Base-by-base conservation (phyloP, 2,113 vertebrate genomes). In the Paradoxurus hermaphroditus region DNA sequence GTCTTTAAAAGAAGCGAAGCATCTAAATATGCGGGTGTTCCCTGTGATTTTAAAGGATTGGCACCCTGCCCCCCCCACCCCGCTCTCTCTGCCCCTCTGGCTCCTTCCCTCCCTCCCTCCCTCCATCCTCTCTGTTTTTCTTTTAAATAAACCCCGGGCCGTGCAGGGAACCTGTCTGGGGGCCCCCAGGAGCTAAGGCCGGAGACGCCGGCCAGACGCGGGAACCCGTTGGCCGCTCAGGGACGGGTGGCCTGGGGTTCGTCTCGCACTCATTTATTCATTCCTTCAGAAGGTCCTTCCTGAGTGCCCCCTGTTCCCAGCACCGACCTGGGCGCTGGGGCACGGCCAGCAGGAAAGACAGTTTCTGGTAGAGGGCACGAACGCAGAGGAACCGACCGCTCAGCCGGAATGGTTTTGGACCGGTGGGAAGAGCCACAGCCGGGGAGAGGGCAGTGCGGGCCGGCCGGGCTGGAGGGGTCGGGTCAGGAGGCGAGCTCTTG, bases 21-120 rank as follows among this genome's bases (percentile, higher is more conserved):
- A 63, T 39, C 41, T n/a, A 7, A 51, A 49, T 19, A 23, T 36
- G 6, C 5, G 2, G 0, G 11, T 5, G 51, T 12, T 11, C 16
- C 2, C 25, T 91, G 16, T 79, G 12, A 39, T 77, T 91, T 67
- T 6, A 53, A 13, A 77, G 5, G 13, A 31, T 15, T 3, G 51
- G 23, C 11, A 36, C 0, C 5, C 9, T 23, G 0, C 18, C 12
- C 11, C 0, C 1, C 14, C 34, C 7, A 16, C 39, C 27, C 46
- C 10, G 36, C 6, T 41, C 53, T 39, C 44, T 27, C 10, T 34
- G 18, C 16, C 39, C 16, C 59, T 25, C 23, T 36, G 46, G 1
- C n/a, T n/a, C 46, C 3, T 3, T 1, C n/a, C 19, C 65, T 21
- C 44, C n/a, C 7, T 39, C 19, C 16, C 39, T 23, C 59, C 34